Percentiles rank a stretch among this genome's conserved stretches.
phyloP scores from a whole-genome alignment of 1,140 invertebrate genomes.

The Maconellicoccus hirsutus region DNA sequence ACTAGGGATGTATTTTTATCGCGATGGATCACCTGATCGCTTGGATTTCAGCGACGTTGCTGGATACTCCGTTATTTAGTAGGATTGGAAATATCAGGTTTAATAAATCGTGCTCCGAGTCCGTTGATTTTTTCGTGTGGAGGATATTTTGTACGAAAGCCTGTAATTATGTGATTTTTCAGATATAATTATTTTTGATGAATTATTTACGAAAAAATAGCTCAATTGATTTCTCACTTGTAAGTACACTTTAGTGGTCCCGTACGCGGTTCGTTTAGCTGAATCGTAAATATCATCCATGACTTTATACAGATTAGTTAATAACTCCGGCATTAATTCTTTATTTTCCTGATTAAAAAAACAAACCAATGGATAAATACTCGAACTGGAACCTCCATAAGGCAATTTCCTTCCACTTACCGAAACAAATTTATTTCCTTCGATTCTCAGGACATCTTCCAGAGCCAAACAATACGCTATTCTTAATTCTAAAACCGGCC shows the following conservation, averaged over 20 bases:
- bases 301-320: constrained; percentile 72
- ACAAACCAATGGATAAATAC: too few species aligned
- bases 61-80: constrained; percentile 62
- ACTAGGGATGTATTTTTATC: background rate
- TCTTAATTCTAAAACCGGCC: constrained; percentile 72
- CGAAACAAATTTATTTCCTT: constrained; percentile 28
- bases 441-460: constrained; percentile 59
- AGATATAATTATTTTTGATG: background rate
- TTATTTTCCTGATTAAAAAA: constrained; percentile 37
- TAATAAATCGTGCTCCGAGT: constrained; percentile 62
- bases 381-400: background rate
- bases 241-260: constrained; percentile 54
- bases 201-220: constrained; percentile 54
- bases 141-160: constrained; percentile 66
- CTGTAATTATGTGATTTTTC: background rate
- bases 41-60: constrained; percentile 63
- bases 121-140: constrained; percentile 61
- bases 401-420: too few species aligned
- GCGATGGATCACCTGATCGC: constrained; percentile 46
- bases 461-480: constrained; percentile 81
- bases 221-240: constrained; percentile 33
- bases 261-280: constrained; percentile 64
- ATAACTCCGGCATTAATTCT: constrained; percentile 53
- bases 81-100: constrained; percentile 65
- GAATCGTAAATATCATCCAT: constrained; percentile 89